Evolutionary conservation across 2,888 invertebrate species (phyloP).

Genomic region (Nomada ruficornis): DNA sequence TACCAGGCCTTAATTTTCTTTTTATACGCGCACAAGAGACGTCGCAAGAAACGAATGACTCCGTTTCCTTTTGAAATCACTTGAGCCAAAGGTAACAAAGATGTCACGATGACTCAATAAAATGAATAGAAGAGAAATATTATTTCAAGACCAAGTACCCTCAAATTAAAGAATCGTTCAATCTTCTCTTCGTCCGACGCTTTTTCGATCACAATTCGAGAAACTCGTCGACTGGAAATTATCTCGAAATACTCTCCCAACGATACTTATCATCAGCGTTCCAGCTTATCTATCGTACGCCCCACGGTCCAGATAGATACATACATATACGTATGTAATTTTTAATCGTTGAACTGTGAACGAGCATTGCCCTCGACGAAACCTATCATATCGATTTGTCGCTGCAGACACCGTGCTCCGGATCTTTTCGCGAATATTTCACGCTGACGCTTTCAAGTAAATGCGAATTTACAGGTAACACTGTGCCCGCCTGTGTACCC

Average conservation of each 20-base stretch:
- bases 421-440: constrained; percentile 40
- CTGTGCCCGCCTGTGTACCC: not conserved
- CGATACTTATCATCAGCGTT: constrained; percentile 3
- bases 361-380: not conserved
- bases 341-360: constrained; percentile 33
- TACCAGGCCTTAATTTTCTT: not conserved
- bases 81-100: not conserved
- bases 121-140: too few relatives aligned
- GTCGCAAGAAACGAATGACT: not conserved
- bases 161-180: constrained; percentile 5
- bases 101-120: too few relatives aligned
- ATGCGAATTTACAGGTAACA: constrained; percentile 49
- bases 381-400: constrained; percentile 37
- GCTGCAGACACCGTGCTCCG: constrained; percentile 1
- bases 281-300: constrained; percentile 12
- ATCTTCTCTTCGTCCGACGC: not conserved
- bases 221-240: constrained; percentile 1
- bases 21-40: constrained; percentile 10
- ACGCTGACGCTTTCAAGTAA: constrained; percentile 33
- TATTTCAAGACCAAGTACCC: too few relatives aligned
- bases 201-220: constrained; percentile 13
- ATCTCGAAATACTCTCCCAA: not conserved
- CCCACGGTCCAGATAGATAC: not conserved
- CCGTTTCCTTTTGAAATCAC: not conserved
- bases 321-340: not conserved